Percentiles rank a stretch among this genome's conserved stretches.
phyloP scores from a whole-genome alignment of 2,797 vertebrate genomes.

The Acrocephalus scirpaceus region DNA sequence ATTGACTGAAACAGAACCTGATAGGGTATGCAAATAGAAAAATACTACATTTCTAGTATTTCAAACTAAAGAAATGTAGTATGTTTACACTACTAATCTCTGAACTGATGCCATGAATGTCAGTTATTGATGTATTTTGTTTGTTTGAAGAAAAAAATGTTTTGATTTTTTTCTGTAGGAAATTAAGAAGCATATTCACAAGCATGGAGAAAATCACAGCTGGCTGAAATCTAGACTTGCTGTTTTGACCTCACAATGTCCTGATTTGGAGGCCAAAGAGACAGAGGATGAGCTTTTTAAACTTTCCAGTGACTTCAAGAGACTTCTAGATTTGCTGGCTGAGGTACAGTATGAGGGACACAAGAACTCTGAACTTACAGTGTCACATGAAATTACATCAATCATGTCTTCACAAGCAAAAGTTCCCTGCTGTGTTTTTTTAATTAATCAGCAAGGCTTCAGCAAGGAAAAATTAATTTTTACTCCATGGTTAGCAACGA shows the following conservation, averaged over 20 bases:
- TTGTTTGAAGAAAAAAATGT: neutral
- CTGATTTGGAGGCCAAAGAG: slow-evolving; percentile 84
- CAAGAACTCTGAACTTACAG: neutral
- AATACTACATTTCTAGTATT: neutral
- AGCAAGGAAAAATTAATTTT: neutral
- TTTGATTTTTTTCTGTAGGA: slow-evolving; percentile 70
- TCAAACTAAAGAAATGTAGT: neutral
- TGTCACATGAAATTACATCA: neutral
- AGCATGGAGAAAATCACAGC: slow-evolving; percentile 81
- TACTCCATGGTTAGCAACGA: neutral
- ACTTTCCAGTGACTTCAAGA: slow-evolving; percentile 83
- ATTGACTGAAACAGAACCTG: neutral
- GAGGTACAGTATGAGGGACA: slow-evolving; percentile 78
- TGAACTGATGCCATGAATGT: neutral
- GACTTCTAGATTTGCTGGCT: slow-evolving; percentile 79
- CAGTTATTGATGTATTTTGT: neutral
- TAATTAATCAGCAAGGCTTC: neutral
- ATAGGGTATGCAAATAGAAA: neutral
- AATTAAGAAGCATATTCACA: slow-evolving; percentile 78
- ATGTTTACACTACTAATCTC: neutral
- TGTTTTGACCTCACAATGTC: slow-evolving; percentile 81
- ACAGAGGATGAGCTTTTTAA: slow-evolving; percentile 83
- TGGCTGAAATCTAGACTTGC: slow-evolving; percentile 88
- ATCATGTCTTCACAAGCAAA: neutral
- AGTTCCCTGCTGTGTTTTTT: neutral